Conservation (phyloP, 2,888 invertebrate genomes). For the Synergus itoensis region DNA sequence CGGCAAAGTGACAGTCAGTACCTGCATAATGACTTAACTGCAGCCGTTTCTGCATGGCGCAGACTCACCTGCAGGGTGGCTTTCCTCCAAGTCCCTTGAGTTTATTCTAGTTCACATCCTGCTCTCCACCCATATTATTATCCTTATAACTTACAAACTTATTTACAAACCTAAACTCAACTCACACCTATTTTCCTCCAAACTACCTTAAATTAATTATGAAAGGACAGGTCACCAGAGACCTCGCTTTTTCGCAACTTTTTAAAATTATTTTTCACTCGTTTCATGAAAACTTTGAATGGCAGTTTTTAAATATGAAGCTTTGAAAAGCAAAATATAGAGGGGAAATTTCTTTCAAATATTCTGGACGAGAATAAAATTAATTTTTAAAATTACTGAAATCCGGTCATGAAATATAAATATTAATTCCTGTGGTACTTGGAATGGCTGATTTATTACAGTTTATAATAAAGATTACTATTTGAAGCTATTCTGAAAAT, state of each 20-base stretch:
- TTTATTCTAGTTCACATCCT: conserved; percentile 18
- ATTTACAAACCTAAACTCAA: neutral
- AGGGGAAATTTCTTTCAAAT: too few species aligned
- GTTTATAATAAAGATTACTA: too few species aligned
- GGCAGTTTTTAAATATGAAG: neutral
- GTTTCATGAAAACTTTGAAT: neutral
- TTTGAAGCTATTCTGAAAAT: too few species aligned
- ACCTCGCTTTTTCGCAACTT: neutral
- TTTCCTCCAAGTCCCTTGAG: neutral
- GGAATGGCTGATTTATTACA: too few species aligned
- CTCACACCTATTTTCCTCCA: neutral
- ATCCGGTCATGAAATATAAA: too few species aligned
- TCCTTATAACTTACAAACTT: neutral
- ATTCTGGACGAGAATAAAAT: too few species aligned
- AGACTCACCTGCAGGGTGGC: conserved; percentile 52
- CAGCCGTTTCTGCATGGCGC: conserved; percentile 65
- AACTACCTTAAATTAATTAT: neutral
- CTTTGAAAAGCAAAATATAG: too few species aligned
- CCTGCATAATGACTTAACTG: conserved; percentile 72
- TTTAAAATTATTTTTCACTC: neutral
- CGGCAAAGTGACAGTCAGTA: conserved; percentile 64
- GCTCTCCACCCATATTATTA: too few species aligned
- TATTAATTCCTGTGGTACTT: too few species aligned
- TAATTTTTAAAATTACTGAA: too few species aligned
- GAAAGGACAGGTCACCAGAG: neutral